Conservation (phyloP, 1,140 invertebrate species). For the Condylostylus longicornis region DNA sequence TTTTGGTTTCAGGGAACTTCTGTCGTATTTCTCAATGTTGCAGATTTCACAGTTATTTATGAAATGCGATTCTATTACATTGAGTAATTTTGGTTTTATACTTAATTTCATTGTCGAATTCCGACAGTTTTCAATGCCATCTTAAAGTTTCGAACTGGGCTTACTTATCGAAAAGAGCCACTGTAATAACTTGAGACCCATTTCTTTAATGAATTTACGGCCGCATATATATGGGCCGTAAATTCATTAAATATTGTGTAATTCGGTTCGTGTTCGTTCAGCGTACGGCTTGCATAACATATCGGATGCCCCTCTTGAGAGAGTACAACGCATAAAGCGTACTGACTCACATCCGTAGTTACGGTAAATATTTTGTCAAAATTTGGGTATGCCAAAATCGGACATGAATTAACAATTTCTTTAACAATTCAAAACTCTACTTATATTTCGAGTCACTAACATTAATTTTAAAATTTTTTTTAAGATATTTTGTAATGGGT, state of each 20-base stretch:
- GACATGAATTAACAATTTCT: constrained; percentile 4
- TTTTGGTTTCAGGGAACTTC: neutral
- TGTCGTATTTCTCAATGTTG: neutral
- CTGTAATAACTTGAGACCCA: constrained; percentile 35
- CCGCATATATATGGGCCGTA: constrained; percentile 35
- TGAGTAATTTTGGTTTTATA: constrained; percentile 17
- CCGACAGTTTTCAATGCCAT: constrained; percentile 32
- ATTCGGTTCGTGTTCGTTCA: constrained; percentile 25
- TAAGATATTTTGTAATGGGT: neutral
- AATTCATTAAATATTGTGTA: constrained; percentile 32
- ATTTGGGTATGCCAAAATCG: constrained; percentile 10
- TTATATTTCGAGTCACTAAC: neutral
- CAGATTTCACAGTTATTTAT: constrained; percentile 1
- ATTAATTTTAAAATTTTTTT: neutral
- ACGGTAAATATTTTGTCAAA: too few species aligned
- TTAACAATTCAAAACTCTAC: constrained; percentile 7
- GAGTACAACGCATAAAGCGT: constrained; percentile 6
- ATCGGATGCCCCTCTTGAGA: too few species aligned
- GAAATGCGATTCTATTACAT: neutral
- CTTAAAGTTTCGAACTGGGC: constrained; percentile 28
- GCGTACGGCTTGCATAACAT: constrained; percentile 28
- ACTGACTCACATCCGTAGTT: too few species aligned
- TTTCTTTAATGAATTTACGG: constrained; percentile 34
- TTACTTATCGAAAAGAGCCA: constrained; percentile 36
- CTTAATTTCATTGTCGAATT: constrained; percentile 32